These are phyloP conservation scores for Xestia sexstrigata DNA, from an alignment of 2,888 invertebrate species.

Conservation along the genomic window DNA sequence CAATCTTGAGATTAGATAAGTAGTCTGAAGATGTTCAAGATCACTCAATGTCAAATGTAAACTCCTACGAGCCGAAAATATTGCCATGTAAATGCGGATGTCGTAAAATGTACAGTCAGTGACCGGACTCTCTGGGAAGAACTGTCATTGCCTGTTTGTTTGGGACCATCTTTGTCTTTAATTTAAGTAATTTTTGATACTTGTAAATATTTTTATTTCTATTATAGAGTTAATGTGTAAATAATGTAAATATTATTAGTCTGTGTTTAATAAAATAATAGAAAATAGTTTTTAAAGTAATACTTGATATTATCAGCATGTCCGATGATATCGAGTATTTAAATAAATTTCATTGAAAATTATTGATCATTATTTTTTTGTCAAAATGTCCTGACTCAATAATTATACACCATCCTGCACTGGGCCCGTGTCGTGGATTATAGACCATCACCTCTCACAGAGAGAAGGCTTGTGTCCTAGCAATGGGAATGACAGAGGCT, in stretches of 20 bases:
- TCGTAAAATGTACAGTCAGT: constrained; percentile 65
- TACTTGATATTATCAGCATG: neutral
- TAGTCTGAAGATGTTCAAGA: constrained; percentile 46
- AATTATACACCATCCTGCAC: neutral
- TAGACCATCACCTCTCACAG: neutral
- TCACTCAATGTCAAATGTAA: constrained; percentile 64
- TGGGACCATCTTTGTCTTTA: neutral
- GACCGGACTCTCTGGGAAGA: constrained; percentile 54
- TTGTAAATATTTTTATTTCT: too few species aligned
- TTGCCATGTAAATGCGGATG: constrained; percentile 60
- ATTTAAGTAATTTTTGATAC: neutral
- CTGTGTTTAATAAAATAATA: too few species aligned
- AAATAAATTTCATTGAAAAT: neutral
- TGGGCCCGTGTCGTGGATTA: neutral
- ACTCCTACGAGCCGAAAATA: constrained; percentile 55
- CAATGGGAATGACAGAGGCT: neutral
- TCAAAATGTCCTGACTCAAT: neutral
- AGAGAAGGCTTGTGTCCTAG: neutral
- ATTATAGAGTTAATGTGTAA: too few species aligned
- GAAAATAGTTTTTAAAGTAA: too few species aligned
- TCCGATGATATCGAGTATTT: too few species aligned
- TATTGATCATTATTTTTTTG: neutral
- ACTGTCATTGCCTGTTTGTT: constrained; percentile 21
- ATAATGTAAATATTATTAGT: too few species aligned
- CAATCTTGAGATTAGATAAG: constrained; percentile 57